Evolutionary conservation across 1,140 invertebrate species (phyloP).

Genomic region (Drosophila novamexicana): DNA sequence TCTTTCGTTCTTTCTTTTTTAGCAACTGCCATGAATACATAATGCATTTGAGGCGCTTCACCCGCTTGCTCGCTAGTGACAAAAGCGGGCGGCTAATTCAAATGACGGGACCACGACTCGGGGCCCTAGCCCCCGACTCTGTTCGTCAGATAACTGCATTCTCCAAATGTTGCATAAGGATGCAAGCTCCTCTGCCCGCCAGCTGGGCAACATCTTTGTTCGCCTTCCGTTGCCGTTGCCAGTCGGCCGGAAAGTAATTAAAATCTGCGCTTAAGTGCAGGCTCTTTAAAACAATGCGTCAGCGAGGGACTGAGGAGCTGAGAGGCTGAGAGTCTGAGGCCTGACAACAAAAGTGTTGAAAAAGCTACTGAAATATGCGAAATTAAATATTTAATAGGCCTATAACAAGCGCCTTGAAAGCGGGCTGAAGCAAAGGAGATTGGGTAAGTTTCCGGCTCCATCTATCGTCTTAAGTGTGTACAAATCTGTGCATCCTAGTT

Average conservation of each 20-base stretch:
- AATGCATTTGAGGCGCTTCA: constrained; percentile 74
- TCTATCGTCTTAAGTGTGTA: neutral
- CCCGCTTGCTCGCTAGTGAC: constrained; percentile 40
- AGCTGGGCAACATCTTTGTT: constrained; percentile 45
- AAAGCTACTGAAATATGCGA: constrained; percentile 41
- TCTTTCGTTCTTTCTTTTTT: constrained; percentile 42
- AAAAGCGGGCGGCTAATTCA: constrained; percentile 75
- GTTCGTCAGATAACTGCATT: constrained; percentile 74
- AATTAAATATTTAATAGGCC: constrained; percentile 49
- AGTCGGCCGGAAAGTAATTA: constrained; percentile 82
- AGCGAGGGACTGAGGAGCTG: neutral
- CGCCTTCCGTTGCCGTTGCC: constrained; percentile 60
- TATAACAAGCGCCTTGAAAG: constrained; percentile 2
- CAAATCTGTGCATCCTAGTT: constrained; percentile 6
- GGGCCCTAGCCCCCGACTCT: neutral
- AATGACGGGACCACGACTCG: constrained; percentile 50
- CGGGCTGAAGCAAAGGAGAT: neutral
- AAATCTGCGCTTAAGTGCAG: constrained; percentile 81
- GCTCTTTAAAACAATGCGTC: constrained; percentile 51
- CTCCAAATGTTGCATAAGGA: constrained; percentile 72
- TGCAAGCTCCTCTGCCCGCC: constrained; percentile 4
- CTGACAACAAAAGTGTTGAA: constrained; percentile 37
- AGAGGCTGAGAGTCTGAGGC: neutral
- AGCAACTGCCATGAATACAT: constrained; percentile 69
- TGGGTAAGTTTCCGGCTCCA: constrained; percentile 11